These are phyloP conservation scores for Hyalella azteca DNA, from an alignment of 2,888 invertebrate genomes.

Conservation along the genomic window DNA sequence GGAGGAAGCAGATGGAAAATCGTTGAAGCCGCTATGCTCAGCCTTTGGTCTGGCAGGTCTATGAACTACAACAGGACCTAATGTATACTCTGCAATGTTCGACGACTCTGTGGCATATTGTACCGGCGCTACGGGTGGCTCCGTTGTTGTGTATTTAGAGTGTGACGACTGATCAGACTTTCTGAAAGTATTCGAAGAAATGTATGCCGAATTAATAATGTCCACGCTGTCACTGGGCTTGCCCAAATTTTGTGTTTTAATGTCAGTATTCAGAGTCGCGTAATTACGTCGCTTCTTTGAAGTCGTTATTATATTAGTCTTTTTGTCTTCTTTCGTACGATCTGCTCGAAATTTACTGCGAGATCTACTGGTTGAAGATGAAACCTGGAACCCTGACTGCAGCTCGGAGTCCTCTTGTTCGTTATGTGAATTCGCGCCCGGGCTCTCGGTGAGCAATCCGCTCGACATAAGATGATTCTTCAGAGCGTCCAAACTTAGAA, in stretches of 20 bases:
- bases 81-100: not conserved
- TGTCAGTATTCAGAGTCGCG: not conserved
- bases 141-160: not conserved
- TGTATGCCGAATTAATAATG: not conserved
- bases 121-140: not conserved
- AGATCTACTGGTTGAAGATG: not conserved
- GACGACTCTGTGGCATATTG: not conserved
- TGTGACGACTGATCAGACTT: not conserved
- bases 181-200: slow-evolving; percentile 1
- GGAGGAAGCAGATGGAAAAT: not conserved
- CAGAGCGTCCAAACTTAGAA: slow-evolving; percentile 18
- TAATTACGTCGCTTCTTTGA: not conserved
- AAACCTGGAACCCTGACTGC: not conserved
- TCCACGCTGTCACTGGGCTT: not conserved
- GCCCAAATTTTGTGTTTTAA: not conserved
- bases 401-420: not conserved
- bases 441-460: not conserved
- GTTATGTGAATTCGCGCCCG: not conserved
- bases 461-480: not conserved
- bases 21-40: not conserved
- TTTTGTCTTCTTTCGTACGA: not conserved
- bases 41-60: not conserved
- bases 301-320: not conserved
- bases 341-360: slow-evolving; percentile 6
- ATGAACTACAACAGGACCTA: slow-evolving; percentile 1